A percentile compares a stretch with the other conserved stretches of the same genome.
These are phyloP conservation scores for Parapsyche elsis DNA, from an alignment of 1,140 invertebrate species.

Conservation along the genomic window DNA sequence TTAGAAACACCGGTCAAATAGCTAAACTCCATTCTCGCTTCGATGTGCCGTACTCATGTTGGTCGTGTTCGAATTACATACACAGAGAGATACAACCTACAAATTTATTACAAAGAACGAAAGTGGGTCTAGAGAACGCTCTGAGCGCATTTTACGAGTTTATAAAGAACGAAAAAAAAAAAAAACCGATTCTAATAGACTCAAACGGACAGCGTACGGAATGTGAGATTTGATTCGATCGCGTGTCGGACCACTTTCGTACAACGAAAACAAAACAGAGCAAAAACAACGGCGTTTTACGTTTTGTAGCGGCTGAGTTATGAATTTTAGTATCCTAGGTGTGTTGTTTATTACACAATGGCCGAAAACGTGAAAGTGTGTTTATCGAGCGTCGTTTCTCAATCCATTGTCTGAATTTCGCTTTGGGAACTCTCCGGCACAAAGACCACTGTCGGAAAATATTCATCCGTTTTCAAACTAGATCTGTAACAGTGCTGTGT, in stretches of 20 bases:
- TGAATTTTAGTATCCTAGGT: slow-evolving; percentile 1
- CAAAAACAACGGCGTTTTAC: background rate
- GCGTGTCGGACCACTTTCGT: slow-evolving; percentile 25
- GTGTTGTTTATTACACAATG: slow-evolving; percentile 9
- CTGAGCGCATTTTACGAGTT: background rate
- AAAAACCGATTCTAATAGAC: background rate
- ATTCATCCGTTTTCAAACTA: too few species aligned
- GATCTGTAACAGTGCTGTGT: too few species aligned
- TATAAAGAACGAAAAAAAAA: background rate
- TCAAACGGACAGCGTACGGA: background rate
- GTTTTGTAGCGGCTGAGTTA: background rate
- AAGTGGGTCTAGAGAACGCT: background rate
- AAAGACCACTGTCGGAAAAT: too few species aligned
- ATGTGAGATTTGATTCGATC: slow-evolving; percentile 17
- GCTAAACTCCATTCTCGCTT: too few species aligned
- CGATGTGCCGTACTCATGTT: too few species aligned
- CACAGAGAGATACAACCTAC: background rate
- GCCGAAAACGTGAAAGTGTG: slow-evolving; percentile 27
- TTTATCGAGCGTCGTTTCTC: slow-evolving; percentile 4
- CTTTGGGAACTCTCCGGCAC: too few species aligned
- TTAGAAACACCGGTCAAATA: too few species aligned
- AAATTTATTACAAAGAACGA: background rate
- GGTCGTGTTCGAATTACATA: too few species aligned
- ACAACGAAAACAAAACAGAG: slow-evolving; percentile 19
- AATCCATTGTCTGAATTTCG: background rate